Evolutionary conservation across 2,888 invertebrate genomes (phyloP).

Genomic region (Cephus pygmeus): DNA sequence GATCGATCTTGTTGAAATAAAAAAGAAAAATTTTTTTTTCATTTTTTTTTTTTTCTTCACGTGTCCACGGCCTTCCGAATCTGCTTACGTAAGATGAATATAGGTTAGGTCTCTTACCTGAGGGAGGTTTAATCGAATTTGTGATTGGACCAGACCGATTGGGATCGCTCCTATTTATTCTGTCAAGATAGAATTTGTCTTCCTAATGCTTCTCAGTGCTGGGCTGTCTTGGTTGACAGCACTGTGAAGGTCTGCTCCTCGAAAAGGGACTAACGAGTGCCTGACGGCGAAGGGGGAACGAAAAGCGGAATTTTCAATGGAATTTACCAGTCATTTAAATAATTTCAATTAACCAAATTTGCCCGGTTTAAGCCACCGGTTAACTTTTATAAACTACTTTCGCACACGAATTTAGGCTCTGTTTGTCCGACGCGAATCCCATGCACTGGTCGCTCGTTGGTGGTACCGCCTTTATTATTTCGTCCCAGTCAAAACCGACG

Average conservation of each 20-base stretch:
- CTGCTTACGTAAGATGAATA: neutral
- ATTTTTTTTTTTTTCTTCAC: neutral
- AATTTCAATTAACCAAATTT: neutral
- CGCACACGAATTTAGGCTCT: neutral
- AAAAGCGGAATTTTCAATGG: neutral
- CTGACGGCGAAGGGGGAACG: neutral
- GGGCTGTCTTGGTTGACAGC: neutral
- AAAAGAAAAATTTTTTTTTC: too few species aligned
- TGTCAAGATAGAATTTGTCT: neutral
- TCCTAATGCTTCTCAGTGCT: neutral
- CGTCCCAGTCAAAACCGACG: neutral
- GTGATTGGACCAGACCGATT: neutral
- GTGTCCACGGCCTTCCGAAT: slow-evolving; percentile 26
- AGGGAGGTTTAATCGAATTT: neutral
- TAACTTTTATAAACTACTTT: neutral
- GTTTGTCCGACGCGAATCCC: neutral
- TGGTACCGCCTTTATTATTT: neutral
- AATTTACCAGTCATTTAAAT: neutral
- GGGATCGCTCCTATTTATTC: neutral
- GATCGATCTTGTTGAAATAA: neutral
- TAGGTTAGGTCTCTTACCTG: neutral
- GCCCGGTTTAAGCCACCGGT: neutral
- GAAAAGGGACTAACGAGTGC: neutral
- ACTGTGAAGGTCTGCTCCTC: neutral
- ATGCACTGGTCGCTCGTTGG: neutral